Conservation (phyloP, 2,797 vertebrate species). For the Alauda arvensis region DNA sequence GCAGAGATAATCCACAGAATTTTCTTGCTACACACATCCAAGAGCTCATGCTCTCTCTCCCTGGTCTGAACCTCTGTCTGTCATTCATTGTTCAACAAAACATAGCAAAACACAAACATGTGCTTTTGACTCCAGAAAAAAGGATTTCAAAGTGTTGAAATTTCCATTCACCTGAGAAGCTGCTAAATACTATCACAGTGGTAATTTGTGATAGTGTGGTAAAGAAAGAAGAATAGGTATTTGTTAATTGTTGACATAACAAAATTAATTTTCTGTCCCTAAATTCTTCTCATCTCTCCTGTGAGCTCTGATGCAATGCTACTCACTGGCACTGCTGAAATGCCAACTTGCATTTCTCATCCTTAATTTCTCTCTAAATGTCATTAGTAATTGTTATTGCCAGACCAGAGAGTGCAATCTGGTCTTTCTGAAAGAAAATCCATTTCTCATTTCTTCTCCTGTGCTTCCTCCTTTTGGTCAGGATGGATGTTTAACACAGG, state of each 20-base stretch:
- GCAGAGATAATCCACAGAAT: not conserved
- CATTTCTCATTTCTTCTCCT: constrained; percentile 36
- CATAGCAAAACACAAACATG: not conserved
- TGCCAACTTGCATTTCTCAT: constrained; percentile 77
- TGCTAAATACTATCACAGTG: constrained; percentile 15
- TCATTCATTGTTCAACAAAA: not conserved
- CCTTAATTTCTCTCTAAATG: constrained; percentile 78
- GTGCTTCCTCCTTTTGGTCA: constrained; percentile 23
- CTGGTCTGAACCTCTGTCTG: not conserved
- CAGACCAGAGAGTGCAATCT: constrained; percentile 55
- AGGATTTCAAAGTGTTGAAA: not conserved
- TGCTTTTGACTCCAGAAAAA: not conserved
- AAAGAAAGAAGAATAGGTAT: constrained; percentile 36
- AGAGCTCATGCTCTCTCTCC: not conserved
- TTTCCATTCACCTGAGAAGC: constrained; percentile 12
- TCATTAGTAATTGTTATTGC: constrained; percentile 77
- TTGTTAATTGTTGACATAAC: constrained; percentile 66
- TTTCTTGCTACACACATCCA: not conserved
- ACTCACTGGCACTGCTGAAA: constrained; percentile 69
- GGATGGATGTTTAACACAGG: not conserved
- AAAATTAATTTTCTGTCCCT: constrained; percentile 69
- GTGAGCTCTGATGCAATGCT: constrained; percentile 51
- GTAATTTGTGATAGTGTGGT: constrained; percentile 8
- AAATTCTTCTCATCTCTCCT: constrained; percentile 44
- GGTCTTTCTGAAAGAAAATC: constrained; percentile 48